These are phyloP conservation scores for Ruditapes philippinarum DNA, from an alignment of 1,140 invertebrate species.

Conservation along the genomic window DNA sequence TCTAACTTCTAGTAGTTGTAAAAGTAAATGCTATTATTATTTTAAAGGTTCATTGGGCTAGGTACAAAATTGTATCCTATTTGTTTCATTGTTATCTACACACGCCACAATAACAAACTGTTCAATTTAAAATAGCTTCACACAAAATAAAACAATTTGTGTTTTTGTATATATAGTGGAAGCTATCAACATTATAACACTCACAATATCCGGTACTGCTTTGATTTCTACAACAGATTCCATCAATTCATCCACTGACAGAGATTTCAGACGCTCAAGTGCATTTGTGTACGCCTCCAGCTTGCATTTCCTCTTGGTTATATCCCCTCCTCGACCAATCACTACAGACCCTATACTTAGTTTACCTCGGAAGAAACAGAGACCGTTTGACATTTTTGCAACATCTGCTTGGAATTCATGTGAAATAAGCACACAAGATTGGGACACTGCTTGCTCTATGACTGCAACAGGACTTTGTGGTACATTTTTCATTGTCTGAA, in stretches of 20 bases:
- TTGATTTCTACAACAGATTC: slow-evolving; percentile 66
- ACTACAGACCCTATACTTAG: slow-evolving; percentile 43
- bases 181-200: not conserved
- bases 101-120: no score
- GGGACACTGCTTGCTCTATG: slow-evolving; percentile 72
- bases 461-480: slow-evolving; percentile 72
- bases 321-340: slow-evolving; percentile 44
- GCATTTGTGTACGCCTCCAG: slow-evolving; percentile 71
- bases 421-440: slow-evolving; percentile 70
- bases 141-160: no score
- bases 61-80: no score
- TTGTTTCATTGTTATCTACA: no score
- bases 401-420: slow-evolving; percentile 71
- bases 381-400: slow-evolving; percentile 67
- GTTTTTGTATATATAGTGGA: no score
- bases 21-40: no score
- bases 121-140: no score
- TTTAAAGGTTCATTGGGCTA: no score
- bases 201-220: not conserved
- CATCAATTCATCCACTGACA: slow-evolving; percentile 4
- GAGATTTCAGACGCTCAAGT: slow-evolving; percentile 65
- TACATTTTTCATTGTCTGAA: slow-evolving; percentile 66
- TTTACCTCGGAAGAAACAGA: slow-evolving; percentile 36
- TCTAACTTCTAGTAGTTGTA: no score
- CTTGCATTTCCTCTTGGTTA: slow-evolving; percentile 70